phyloP scores from a whole-genome alignment of 2,797 vertebrate species.

The Tolypeutes matacus region DNA sequence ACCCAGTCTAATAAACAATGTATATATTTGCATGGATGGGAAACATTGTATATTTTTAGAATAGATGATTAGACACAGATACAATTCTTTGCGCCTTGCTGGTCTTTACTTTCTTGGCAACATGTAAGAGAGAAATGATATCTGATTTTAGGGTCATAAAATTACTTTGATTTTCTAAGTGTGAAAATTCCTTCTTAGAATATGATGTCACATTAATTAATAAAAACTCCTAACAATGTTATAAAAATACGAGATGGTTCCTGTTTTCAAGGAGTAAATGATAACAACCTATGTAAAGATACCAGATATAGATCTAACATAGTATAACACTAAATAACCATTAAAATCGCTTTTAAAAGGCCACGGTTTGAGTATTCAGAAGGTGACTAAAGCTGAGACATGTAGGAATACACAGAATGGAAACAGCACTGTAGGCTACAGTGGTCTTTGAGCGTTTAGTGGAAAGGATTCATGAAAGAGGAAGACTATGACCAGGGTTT shows the following conservation, averaged over 20 bases:
- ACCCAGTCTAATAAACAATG: neutral
- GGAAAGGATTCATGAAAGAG: neutral
- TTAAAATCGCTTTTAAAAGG: neutral
- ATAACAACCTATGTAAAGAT: neutral
- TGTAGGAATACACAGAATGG: neutral
- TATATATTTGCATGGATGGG: neutral
- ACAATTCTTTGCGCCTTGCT: fast-evolving
- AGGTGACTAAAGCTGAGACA: neutral
- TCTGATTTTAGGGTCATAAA: neutral
- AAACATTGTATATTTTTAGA: neutral
- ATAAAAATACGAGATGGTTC: neutral
- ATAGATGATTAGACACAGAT: neutral
- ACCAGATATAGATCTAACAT: neutral
- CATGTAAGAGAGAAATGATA: neutral
- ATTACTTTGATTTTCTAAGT: neutral
- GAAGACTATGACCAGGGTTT: neutral
- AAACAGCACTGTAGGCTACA: neutral
- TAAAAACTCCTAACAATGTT: neutral
- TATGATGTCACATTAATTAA: neutral
- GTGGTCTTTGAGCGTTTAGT: neutral
- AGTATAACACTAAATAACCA: neutral
- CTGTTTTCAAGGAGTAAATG: neutral
- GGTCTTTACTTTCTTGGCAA: neutral
- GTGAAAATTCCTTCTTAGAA: neutral
- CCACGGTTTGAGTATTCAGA: neutral